Percentiles rank a stretch among this genome's conserved stretches.
Conservation (phyloP, 2,113 vertebrate species). For the Emydura subglobosa region DNA sequence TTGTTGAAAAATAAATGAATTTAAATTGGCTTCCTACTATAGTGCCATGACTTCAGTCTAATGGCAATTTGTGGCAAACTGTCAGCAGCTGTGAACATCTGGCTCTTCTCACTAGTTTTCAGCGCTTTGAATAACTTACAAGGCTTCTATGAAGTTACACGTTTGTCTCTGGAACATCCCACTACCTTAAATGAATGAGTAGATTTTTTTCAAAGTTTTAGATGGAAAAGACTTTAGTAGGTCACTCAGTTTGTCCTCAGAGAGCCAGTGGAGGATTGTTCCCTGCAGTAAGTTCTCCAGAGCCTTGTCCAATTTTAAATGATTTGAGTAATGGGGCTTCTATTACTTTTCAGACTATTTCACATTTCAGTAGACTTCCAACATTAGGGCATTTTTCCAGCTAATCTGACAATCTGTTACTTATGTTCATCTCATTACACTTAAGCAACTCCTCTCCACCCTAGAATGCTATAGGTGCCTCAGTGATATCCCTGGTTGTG, state of each 20-base stretch:
- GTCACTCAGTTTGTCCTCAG: slow-evolving; percentile 54
- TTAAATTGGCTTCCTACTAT: slow-evolving; percentile 43
- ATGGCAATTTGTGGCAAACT: slow-evolving; percentile 39
- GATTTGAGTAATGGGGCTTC: neutral
- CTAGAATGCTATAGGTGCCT: neutral
- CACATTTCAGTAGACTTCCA: slow-evolving; percentile 17
- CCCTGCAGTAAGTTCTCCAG: neutral
- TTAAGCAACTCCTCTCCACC: neutral
- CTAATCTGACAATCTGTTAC: neutral
- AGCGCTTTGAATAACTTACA: slow-evolving; percentile 56
- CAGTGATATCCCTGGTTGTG: neutral
- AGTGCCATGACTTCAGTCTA: slow-evolving; percentile 9
- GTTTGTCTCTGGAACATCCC: slow-evolving; percentile 1
- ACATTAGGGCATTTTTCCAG: neutral
- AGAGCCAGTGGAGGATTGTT: slow-evolving; percentile 22
- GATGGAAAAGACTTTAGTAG: slow-evolving; percentile 30
- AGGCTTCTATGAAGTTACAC: slow-evolving; percentile 45
- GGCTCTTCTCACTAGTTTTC: slow-evolving; percentile 69
- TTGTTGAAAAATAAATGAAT: slow-evolving; percentile 41
- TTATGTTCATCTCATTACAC: neutral
- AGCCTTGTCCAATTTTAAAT: neutral
- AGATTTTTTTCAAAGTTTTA: slow-evolving; percentile 29
- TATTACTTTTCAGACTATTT: neutral
- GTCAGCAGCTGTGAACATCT: slow-evolving; percentile 54
- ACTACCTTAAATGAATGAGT: slow-evolving; percentile 68